A percentile compares a stretch with the other conserved stretches of the same genome.
phyloP scores from a whole-genome alignment of 2,888 invertebrate species.

The Lissonota sp. region DNA sequence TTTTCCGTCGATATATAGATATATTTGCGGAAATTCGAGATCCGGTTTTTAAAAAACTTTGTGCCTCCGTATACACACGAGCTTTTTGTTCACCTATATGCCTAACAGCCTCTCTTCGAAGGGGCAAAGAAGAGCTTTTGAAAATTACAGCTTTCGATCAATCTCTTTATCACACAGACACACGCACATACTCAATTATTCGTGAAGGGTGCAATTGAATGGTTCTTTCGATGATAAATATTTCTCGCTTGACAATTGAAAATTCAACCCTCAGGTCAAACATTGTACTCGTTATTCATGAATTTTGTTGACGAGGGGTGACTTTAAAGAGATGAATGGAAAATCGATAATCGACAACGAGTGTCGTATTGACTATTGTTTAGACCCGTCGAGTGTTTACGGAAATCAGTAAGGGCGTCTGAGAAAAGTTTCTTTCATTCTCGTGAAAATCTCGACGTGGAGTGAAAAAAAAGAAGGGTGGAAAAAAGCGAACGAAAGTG shows the following conservation, averaged over 20 bases:
- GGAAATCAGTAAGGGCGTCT: conserved; percentile 2
- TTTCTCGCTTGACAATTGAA: no score
- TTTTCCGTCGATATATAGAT: conserved; percentile 10
- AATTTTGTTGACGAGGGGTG: background rate
- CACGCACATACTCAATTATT: no score
- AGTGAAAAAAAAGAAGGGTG: background rate
- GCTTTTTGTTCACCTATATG: conserved; percentile 9
- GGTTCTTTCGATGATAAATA: no score
- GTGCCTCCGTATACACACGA: conserved; percentile 38
- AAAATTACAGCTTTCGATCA: conserved; percentile 24
- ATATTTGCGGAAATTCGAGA: conserved; percentile 49
- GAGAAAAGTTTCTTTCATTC: conserved; percentile 6
- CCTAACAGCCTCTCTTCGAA: conserved; percentile 14
- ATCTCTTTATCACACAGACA: background rate
- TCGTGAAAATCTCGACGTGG: background rate
- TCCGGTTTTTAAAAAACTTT: conserved; percentile 49
- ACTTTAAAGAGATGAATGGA: conserved; percentile 6
- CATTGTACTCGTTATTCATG: no score
- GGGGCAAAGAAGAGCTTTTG: conserved; percentile 14
- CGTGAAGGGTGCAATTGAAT: no score
- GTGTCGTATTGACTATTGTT: background rate
- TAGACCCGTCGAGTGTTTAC: background rate
- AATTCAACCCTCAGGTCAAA: no score
- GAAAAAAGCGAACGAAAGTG: background rate
- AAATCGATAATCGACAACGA: background rate